Percentiles rank a stretch among this genome's conserved stretches.
Evolutionary conservation across 1,140 invertebrate genomes (phyloP).

Genomic region (Macrobrachium nipponense): DNA sequence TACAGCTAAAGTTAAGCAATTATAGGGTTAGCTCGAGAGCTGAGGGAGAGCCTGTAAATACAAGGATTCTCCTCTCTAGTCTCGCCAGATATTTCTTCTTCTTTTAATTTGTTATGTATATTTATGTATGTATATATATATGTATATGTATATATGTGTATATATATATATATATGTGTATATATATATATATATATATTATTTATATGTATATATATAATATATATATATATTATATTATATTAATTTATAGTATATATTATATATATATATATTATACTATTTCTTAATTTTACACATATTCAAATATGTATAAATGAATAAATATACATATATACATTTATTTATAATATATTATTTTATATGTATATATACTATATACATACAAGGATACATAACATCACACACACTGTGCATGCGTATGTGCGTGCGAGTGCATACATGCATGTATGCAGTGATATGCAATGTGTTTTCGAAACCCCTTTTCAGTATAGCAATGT

Average conservation of each 20-base stretch:
- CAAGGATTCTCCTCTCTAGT: not conserved
- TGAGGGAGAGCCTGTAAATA: too few species aligned
- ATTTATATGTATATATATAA: not conserved
- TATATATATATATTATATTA: not conserved
- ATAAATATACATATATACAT: not conserved
- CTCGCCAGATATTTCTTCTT: not conserved
- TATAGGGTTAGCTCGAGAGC: too few species aligned
- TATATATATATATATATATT: not conserved
- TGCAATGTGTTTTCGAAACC: too few species aligned
- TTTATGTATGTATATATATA: conserved; percentile 2
- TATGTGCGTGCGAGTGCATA: not conserved
- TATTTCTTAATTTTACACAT: not conserved
- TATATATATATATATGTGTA: conserved; percentile 2
- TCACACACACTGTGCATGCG: not conserved
- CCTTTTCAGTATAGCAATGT: too few species aligned
- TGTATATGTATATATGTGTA: not conserved
- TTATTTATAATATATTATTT: not conserved
- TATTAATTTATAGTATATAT: too few species aligned
- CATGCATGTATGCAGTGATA: not conserved
- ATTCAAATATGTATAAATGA: not conserved
- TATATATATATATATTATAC: not conserved
- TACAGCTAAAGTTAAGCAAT: too few species aligned
- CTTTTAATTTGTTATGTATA: not conserved
- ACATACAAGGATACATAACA: too few species aligned
- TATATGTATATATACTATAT: not conserved